Base-by-base conservation (phyloP, 2,888 invertebrate genomes). In the Caenorhabditis sinica region DNA sequence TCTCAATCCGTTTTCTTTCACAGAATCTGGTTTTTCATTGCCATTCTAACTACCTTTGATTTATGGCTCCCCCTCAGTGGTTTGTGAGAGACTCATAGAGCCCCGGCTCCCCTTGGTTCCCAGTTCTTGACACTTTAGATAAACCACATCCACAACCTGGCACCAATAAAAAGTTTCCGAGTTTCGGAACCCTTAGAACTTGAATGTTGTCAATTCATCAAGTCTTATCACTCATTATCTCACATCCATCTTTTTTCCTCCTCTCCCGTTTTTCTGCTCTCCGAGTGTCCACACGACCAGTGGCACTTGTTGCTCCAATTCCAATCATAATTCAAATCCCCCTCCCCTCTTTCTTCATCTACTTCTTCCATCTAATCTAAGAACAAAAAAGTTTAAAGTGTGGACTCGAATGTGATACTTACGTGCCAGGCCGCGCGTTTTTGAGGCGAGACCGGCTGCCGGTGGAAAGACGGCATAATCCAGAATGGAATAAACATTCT, bases 21-120 rank as follows among this genome's bases (percentile, higher is more conserved):
- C 23, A 71, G 23, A 79, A 72, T 79, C 71, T 71, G 79, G 77
- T 69, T 66, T 72, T 65, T 60, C 80, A 72, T 80, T 80, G 72
- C 65, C 80, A 65, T 72, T 80, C 80, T 36, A 72, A 80, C 80
- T 80, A 80, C 80, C 66, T 80, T 80, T 80, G 80, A 80, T 80
- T 80, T 80, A 80, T 80, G 65, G 71, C 80, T 45, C 53, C 49
- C 33, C 25, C 71, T 63, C 79, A 56, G 76, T 76, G 76, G 76
- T 76, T 68, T 75, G 66, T 76, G 76, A 36, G 66, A 56, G 56
- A 20, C 28, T 53, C 40, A 63, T 23, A 15, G 72, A 72, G 72
- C 72, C 49, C 30, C 49, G 56, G 79, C 79, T 49, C 56, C 28
- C 20, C 51, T 51, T 51, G n/a, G n/a, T 51, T 53, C 53, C 61